Evolutionary conservation across 2,113 vertebrate species (phyloP), one percentile per base, ranked within the genome.

Genomic region (Ciconia maguari): DNA sequence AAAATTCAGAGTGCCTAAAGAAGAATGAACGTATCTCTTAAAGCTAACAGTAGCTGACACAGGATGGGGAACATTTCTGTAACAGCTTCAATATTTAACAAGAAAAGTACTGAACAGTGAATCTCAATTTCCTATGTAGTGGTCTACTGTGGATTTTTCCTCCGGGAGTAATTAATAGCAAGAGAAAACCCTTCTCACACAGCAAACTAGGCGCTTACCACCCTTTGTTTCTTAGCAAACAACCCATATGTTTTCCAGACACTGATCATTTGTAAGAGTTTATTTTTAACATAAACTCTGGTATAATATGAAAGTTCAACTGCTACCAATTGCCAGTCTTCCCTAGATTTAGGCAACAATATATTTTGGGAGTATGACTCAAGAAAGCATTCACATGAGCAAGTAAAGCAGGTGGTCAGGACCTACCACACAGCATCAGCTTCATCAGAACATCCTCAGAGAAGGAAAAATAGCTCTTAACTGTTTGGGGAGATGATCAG

Each of bases 341-440:
- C 42, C 78, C 78, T 60, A 51, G 61, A 96, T 94, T 91, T 79
- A 94, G 89, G 83, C 80, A 95, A 95, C 82, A 91, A 93, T 66
- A 14, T 93, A 96, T 94, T 93, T 95, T 78, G 61, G 92, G 94
- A 95, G 57, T 80, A 87, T 93, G 93, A 97, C 96, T 97, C 92
- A 95, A 91, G 80, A 90, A 87, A 93, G 51, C 68, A 62, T 88
- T 93, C 95, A 96, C 54, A 92, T 93, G 91, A 93, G 82, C 85
- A 86, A 96, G 91, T 32, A 83, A 95, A 93, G 83, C 89, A 93
- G 95, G 86, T 94, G 94, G 95, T 72, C 76, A 90, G 64, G 89
- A 94, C 76, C 42, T 83, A 97, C 92, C 84, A 91, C 84, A 89
- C 57, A 81, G 71, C 93, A 92, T 66, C 76, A 74, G 38, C 64